Evolutionary conservation across 1,140 invertebrate genomes (phyloP).

Genomic region (Physella acuta): DNA sequence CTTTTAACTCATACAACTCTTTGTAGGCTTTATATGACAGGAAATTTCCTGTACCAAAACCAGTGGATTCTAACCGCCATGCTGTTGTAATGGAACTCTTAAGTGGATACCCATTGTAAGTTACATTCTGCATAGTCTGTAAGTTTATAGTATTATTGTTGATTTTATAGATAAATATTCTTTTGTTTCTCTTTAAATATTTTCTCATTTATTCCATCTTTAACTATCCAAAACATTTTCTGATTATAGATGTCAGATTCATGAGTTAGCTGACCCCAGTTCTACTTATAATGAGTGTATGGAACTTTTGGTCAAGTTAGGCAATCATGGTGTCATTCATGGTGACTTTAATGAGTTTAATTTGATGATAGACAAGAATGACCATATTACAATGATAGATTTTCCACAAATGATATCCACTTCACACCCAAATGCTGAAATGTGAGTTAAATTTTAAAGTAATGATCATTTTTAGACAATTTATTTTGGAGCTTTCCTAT

Average conservation of each 20-base stretch:
- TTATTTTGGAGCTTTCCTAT: no score
- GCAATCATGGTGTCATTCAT: conserved; percentile 94
- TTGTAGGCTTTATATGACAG: conserved; percentile 77
- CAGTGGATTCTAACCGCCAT: conserved; percentile 93
- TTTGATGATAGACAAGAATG: conserved; percentile 68
- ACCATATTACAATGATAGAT: conserved; percentile 89
- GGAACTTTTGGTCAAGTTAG: conserved; percentile 88
- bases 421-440: conserved; percentile 86
- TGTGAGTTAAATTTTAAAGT: no score
- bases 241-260: conserved; percentile 74
- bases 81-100: conserved; percentile 96
- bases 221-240: background rate
- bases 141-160: no score
- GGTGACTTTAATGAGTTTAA: conserved; percentile 99
- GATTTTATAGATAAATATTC: background rate
- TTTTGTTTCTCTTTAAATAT: background rate
- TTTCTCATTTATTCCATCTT: background rate
- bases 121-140: conserved; percentile 8
- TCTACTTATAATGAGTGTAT: conserved; percentile 91
- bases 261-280: conserved; percentile 76
- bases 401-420: conserved; percentile 99
- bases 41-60: conserved; percentile 92
- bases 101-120: conserved; percentile 64
- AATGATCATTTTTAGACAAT: no score
- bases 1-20: background rate